These are phyloP conservation scores for Heliconius congener DNA, from an alignment of 1,140 invertebrate species.

Conservation along the genomic window DNA sequence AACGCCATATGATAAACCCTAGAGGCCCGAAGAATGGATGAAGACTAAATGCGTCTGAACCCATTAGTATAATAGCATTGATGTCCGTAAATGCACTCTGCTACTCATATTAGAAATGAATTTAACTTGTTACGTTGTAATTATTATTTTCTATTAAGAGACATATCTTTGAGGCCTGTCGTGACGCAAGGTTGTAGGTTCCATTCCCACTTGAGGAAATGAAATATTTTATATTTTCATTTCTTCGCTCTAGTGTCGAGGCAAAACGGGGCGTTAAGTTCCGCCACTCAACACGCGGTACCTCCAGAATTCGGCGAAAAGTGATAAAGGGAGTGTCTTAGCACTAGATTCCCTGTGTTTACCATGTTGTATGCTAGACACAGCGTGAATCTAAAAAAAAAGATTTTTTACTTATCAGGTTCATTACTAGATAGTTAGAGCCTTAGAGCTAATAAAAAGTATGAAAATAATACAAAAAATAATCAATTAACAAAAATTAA, in stretches of 20 bases:
- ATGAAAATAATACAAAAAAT: neutral
- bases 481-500: neutral
- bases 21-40: slow-evolving; percentile 44
- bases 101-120: slow-evolving; percentile 18
- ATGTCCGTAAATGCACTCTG: slow-evolving; percentile 18
- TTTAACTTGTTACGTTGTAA: neutral
- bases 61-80: slow-evolving; percentile 48
- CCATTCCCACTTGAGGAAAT: too few species aligned
- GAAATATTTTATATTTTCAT: too few species aligned
- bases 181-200: too few species aligned
- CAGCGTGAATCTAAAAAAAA: neutral
- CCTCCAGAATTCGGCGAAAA: too few species aligned
- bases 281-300: too few species aligned
- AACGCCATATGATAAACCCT: slow-evolving; percentile 36
- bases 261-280: too few species aligned
- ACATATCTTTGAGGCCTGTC: too few species aligned
- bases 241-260: too few species aligned
- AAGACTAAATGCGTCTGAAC: slow-evolving; percentile 41
- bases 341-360: too few species aligned
- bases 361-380: too few species aligned
- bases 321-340: too few species aligned
- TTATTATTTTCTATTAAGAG: too few species aligned
- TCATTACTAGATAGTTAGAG: neutral
- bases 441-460: neutral
- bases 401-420: neutral